Base-by-base conservation (phyloP, 2,797 vertebrate species). In the Botia almorhae region DNA sequence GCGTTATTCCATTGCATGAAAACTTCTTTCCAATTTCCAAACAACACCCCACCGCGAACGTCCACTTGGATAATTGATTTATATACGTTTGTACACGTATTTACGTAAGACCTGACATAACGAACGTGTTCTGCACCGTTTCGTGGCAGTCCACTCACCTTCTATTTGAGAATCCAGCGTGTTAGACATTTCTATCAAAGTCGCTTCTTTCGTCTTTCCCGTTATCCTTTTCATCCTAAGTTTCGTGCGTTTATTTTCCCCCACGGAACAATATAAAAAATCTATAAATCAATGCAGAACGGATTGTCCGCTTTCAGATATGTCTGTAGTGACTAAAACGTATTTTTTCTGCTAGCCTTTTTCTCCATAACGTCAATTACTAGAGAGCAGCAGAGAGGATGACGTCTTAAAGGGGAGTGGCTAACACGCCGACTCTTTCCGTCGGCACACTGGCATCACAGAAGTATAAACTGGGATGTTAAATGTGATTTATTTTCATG, bases 121-220 rank as follows among this genome's bases (percentile, higher is more conserved):
- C 10, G 3, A 43, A 56, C 3, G 7, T 2, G 16, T 43, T 14
- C 6, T 29, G 7, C 2, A 2, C 12, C 7, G 39, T 4, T 5
- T 17, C 10, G n/a, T 63, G 53, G 2, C 26, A 33, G 19, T 33
- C 7, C n/a, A 29, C 26, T 64, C 90, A 94, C 93, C 94, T 92
- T 76, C 87, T 0, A 74, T 81, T 76, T 91, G 92, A 13, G 86
- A 84, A 1, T 93, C 92, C 13, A 83, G 55, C 10, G 85, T 76
- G 89, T 74, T 89, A 76, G 90, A 89, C 86, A 95, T 91, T 88
- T 95, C 94, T 86, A 94, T 93, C 72, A 94, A 88, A 88, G 93
- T 95, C 87, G 93, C 93, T 84, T 94, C 93, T 85, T 89, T 90
- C 70, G 82, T 75, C 69, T 89, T 94, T 6, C 91, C 93, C 79